Percentiles rank a stretch among this genome's conserved stretches.
Evolutionary conservation across 1,140 invertebrate species (phyloP).

Genomic region (Leptopilina clavipes): DNA sequence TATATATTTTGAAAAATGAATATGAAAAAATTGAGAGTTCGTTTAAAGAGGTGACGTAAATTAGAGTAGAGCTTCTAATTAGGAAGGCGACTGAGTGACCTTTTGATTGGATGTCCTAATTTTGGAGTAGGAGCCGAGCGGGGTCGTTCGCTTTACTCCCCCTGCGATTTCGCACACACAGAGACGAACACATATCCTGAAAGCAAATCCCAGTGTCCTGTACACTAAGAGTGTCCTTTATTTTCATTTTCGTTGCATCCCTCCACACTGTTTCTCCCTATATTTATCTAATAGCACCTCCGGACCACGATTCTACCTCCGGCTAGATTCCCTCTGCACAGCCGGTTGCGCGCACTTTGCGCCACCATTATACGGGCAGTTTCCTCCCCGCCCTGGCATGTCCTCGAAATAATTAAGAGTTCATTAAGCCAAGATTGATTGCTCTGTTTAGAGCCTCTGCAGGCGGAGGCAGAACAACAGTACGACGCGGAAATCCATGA

Average conservation of each 20-base stretch:
- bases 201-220: constrained; percentile 39
- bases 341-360: constrained; percentile 67
- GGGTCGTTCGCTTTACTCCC: not conserved
- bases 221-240: constrained; percentile 50
- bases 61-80: constrained; percentile 15
- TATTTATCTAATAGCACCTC: constrained; percentile 60
- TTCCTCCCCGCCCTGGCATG: constrained; percentile 64
- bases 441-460: constrained; percentile 53
- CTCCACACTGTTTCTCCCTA: constrained; percentile 51
- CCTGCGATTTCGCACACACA: not conserved
- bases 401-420: constrained; percentile 75
- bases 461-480: constrained; percentile 29
- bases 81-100: not conserved
- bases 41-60: not conserved
- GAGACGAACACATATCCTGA: not conserved
- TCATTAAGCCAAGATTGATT: constrained; percentile 67
- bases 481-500: constrained; percentile 33
- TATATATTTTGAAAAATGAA: too few species aligned
- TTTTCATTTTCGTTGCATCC: constrained; percentile 55
- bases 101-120: constrained; percentile 9
- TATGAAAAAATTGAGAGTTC: not conserved
- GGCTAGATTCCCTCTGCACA: constrained; percentile 36
- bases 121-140: not conserved
- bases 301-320: constrained; percentile 41
- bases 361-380: constrained; percentile 73